Evolutionary conservation across 2,888 invertebrate genomes (phyloP), one percentile per base, ranked within the genome.

Genomic region (Danaus chrysippus): DNA sequence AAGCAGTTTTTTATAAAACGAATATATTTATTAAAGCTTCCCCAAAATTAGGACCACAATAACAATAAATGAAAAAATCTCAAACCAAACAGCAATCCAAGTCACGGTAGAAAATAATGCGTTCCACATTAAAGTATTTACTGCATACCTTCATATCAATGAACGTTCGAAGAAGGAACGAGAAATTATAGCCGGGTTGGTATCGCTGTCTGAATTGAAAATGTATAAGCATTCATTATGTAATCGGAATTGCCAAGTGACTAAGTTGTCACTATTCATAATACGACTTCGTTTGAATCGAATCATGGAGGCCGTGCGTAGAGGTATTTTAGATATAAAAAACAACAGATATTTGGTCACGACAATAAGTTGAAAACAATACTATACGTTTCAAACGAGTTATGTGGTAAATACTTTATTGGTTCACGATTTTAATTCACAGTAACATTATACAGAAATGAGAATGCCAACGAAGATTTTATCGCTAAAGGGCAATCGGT

Each of bases 241-340:
- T 85, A 83, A 87, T 74, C 67, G 85, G 87, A 76, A 84, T 76
- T 85, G 83, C 85, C 87, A 71, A 68, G 71, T 83, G 78, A 78
- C 61, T 67, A 67, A 64, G 58, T 42, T 62, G 56, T 63, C 65
- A 62, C 59, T 67, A 68, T 68, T 68, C 65, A 68, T 64, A 62
- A 64, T 62, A 63, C 56, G 41, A 58, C 60, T 42, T 61, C 60
- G 49, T 56, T 42, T 41, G 34, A 59, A 58, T 46, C 46, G 5
- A 46, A 9, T 46, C 15, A 13, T 5, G n/a, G 46, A 13, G 9
- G 17, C 8, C n/a, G 3, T 15, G 49, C 17, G 10, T 17, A 17
- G 49, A 49, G 49, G 49, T 11, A 49, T 17, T 49, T 49, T 10
- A 17, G 15, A n/a, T 10, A 3, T 11, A 49, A 49, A 49, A 49